Percentiles rank a stretch among this genome's conserved stretches.
Evolutionary conservation across 1,140 invertebrate species (phyloP).

Genomic region (Lanistes nyassanus): DNA sequence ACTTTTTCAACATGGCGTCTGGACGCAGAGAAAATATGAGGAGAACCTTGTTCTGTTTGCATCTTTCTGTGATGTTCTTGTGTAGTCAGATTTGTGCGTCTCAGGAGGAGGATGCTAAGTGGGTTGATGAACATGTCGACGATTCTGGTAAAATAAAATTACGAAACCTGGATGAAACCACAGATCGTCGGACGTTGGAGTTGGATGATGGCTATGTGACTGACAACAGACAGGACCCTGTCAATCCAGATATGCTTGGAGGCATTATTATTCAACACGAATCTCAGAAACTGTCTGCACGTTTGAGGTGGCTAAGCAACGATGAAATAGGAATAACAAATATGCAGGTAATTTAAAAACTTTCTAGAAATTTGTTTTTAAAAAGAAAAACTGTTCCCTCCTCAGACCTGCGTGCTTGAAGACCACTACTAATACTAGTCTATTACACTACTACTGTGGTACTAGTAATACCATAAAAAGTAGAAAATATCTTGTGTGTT

Average conservation of each 20-base stretch:
- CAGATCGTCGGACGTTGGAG: slow-evolving; percentile 16
- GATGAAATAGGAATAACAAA: slow-evolving; percentile 72
- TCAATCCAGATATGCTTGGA: slow-evolving; percentile 47
- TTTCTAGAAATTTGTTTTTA: too few species aligned
- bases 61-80: slow-evolving; percentile 30
- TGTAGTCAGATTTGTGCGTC: slow-evolving; percentile 30
- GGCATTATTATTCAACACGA: slow-evolving; percentile 61
- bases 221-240: slow-evolving; percentile 48
- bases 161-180: slow-evolving; percentile 37
- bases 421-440: too few species aligned
- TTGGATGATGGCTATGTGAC: slow-evolving; percentile 45
- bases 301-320: slow-evolving; percentile 66
- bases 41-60: slow-evolving; percentile 27
- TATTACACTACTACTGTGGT: too few species aligned
- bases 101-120: slow-evolving; percentile 26
- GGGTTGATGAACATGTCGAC: slow-evolving; percentile 28
- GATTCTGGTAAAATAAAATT: slow-evolving; percentile 37
- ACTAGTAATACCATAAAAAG: too few species aligned
- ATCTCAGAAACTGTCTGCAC: slow-evolving; percentile 57
- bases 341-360: slow-evolving; percentile 68
- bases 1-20: slow-evolving; percentile 53
- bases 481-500: too few species aligned
- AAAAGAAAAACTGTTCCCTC: too few species aligned
- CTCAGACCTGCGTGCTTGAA: too few species aligned
- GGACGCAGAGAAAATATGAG: slow-evolving; percentile 20